Percentiles rank a stretch among this genome's conserved stretches.
Conservation (phyloP, 2,113 vertebrate genomes). For the Parus major region DNA sequence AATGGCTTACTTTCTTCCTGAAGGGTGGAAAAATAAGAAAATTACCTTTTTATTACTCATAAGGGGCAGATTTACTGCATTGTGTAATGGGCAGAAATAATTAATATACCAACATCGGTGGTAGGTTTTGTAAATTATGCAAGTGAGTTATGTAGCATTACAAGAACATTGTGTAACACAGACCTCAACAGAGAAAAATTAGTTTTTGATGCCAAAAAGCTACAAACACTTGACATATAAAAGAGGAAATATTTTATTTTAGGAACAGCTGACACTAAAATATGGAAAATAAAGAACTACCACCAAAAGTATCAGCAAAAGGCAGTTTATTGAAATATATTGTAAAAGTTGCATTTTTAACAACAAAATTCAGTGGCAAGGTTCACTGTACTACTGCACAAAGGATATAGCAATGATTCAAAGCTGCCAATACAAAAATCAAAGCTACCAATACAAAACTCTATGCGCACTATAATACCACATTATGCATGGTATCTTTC, state of each 20-base stretch:
- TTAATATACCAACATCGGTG: not conserved
- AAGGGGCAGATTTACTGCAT: not conserved
- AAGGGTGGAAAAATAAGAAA: not conserved
- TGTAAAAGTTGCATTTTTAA: not conserved
- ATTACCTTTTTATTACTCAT: not conserved
- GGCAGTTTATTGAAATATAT: not conserved
- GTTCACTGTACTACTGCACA: not conserved
- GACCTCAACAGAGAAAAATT: not conserved
- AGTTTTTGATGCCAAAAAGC: not conserved
- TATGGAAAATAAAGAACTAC: not conserved
- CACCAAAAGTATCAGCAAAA: not conserved
- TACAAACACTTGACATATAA: not conserved
- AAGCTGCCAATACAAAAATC: not conserved
- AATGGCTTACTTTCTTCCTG: not conserved
- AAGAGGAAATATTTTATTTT: not conserved
- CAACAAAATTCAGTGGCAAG: not conserved
- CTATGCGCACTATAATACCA: not conserved
- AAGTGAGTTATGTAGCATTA: not conserved
- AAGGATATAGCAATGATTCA: not conserved
- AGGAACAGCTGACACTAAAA: not conserved
- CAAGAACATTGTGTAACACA: not conserved
- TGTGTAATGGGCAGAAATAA: not conserved
- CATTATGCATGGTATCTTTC: fast-evolving
- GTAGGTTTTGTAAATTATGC: not conserved
- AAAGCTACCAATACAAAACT: not conserved